Evolutionary conservation across 2,888 invertebrate species (phyloP), one percentile per base, ranked within the genome.

Genomic region (Biston stratarius): DNA sequence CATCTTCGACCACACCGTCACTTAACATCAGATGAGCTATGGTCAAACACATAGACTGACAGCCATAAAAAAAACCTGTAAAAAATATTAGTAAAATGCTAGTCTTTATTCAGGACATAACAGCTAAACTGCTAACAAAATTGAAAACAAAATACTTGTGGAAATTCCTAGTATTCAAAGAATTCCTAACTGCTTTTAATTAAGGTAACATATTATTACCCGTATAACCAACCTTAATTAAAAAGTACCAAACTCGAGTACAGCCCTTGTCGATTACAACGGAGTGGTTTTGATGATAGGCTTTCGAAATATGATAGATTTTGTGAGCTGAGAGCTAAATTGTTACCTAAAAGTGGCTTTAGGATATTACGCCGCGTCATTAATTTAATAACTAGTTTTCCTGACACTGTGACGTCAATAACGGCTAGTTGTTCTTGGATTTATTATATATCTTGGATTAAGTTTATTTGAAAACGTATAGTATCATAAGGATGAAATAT

Each of bases 381-480:
- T 59, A 49, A 49, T 48, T 49, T 59, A 59, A 59, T 42, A 38
- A 59, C 49, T 59, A 49, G 59, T 59, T 49, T 49, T 24, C 24
- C n/a, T 38, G 49, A 33, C 59, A 40, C 42, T 51, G 36, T 49
- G 49, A 24, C 49, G 10, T 59, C 38, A 40, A 38, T 48, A 7
- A 7, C 40, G 38, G n/a, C n/a, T 42, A 36, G 7, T 9, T 15
- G n/a, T 51, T 51, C 36, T 53, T 38, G 12, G 42, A 24, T 12
- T 55, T 55, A 24, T 42, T 24, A 3, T 2, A 24, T 24, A 24
- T 24, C 24, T 24, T 24, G 24, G 24, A 24, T 24, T 24, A 24
- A 24, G 24, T 24, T 24, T 24, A 24, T 24, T 24, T 24, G 24
- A 24, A 24, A 24, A 24, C 3, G 24, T n/a, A n/a, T n/a, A n/a